Evolutionary conservation across 2,797 vertebrate species (phyloP), one percentile per base, ranked within the genome.

Genomic region (Cottoperca gobio): DNA sequence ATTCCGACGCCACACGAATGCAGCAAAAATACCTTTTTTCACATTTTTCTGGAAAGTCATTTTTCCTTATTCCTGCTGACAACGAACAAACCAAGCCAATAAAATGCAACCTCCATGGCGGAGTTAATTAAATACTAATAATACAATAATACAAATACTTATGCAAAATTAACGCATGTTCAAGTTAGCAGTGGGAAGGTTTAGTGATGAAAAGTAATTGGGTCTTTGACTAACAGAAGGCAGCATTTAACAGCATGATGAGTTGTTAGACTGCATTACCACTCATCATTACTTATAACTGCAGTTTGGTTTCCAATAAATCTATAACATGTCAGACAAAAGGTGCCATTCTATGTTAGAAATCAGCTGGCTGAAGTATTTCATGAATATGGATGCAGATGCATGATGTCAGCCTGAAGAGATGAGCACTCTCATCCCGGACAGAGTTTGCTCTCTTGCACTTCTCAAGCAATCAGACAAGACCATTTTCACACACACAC

Each of bases 401-500:
- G 45, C 53, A 43, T 19, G 39, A 71, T 9, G 28, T 58, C 28
- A n/a, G 39, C 31, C 37, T 50, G 35, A 4, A 55, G 43, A 68
- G 60, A 64, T 16, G 24, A 68, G 31, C 23, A 59, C 50, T 75
- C 70, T 82, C 31, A 78, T 70, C 49, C 14, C 31, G 21, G 78
- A 63, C 54, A 3, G 61, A 67, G 64, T 81, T 71, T 76, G 43
- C 88, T 79, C 68, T 76, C 64, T 45, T 43, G 21, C 35, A 45
- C 58, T 52, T 48, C 24, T 35, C 14, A 45, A 48, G 60, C 53
- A 68, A 76, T 73, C 78, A 82, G 67, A 79, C 68, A 49, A 61
- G 81, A 67, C 14, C 67, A 28, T 65, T 26, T 67, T 52, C 73
- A 73, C 67, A 50, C 55, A 37, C 71, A 40, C 70, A 26, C 75